A percentile compares a stretch with the other conserved stretches of the same genome.
These are phyloP conservation scores for Dysmachus trigonus DNA, from an alignment of 2,888 invertebrate species.

Conservation along the genomic window DNA sequence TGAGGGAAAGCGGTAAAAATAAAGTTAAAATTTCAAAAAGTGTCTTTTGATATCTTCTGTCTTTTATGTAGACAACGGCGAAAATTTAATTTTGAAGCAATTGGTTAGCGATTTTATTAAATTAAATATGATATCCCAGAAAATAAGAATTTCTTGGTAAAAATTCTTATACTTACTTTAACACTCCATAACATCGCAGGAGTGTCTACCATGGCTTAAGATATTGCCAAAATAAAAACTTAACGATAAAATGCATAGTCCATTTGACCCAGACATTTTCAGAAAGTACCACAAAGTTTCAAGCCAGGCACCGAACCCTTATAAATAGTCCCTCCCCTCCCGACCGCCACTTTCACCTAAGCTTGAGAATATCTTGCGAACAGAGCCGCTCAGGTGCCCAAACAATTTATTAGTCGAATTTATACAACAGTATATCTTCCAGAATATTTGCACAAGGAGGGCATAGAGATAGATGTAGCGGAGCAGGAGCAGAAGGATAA, in stretches of 20 bases:
- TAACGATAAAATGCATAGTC: background rate
- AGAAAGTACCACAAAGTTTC: background rate
- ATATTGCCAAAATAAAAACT: background rate
- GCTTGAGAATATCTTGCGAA: background rate
- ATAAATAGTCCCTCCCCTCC: background rate
- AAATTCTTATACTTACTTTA: background rate
- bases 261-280: background rate
- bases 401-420: background rate
- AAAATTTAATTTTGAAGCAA: too few relatives aligned
- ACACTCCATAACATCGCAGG: background rate
- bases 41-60: too few relatives aligned
- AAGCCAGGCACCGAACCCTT: background rate
- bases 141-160: background rate
- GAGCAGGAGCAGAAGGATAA: background rate
- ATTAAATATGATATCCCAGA: background rate
- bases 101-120: too few relatives aligned
- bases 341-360: background rate
- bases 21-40: too few relatives aligned
- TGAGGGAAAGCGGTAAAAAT: too few relatives aligned
- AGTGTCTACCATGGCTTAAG: background rate
- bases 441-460: background rate
- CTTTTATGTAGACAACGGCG: too few relatives aligned
- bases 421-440: background rate
- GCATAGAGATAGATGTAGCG: too few relatives aligned
- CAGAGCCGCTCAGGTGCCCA: background rate